Percentiles rank a stretch among this genome's conserved stretches.
These are phyloP conservation scores for Harpegnathos saltator DNA, from an alignment of 1,140 invertebrate species.

Conservation along the genomic window DNA sequence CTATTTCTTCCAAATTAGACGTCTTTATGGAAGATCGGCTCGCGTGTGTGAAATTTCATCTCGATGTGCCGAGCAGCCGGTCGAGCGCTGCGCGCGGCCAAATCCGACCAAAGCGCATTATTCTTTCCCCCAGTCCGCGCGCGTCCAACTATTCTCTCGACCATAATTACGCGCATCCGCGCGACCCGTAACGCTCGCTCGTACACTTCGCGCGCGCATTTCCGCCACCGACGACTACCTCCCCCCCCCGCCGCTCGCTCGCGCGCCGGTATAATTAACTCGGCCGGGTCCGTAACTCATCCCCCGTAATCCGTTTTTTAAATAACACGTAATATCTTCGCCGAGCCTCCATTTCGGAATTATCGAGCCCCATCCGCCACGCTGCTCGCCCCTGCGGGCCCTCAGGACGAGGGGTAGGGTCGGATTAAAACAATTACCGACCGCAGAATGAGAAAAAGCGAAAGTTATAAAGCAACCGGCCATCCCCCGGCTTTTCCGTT, in stretches of 20 bases:
- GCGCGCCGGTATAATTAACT: conserved; percentile 59
- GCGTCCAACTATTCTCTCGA: conserved; percentile 31
- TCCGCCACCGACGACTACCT: conserved; percentile 39
- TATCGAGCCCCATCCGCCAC: conserved; percentile 10
- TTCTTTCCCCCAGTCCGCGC: conserved; percentile 48
- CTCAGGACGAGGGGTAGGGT: neutral
- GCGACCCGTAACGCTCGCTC: conserved; percentile 40
- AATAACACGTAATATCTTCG: conserved; percentile 65
- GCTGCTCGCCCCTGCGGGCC: neutral
- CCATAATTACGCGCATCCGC: conserved; percentile 57
- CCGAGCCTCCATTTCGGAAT: conserved; percentile 29
- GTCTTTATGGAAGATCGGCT: too few species aligned
- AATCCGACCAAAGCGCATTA: conserved; percentile 64
- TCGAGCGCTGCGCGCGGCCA: conserved; percentile 22
- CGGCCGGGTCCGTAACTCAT: conserved; percentile 55
- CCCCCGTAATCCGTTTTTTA: conserved; percentile 62
- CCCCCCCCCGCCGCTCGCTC: conserved; percentile 14
- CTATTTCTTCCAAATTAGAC: too few species aligned
- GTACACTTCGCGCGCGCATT: conserved; percentile 19
- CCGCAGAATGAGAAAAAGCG: conserved; percentile 52
- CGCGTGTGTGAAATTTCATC: too few species aligned
- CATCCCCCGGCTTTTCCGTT: neutral
- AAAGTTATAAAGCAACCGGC: conserved; percentile 57
- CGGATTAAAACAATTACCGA: conserved; percentile 68
- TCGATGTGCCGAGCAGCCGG: neutral